phyloP scores from a whole-genome alignment of 2,113 vertebrate genomes.

The Zapornia atra region DNA sequence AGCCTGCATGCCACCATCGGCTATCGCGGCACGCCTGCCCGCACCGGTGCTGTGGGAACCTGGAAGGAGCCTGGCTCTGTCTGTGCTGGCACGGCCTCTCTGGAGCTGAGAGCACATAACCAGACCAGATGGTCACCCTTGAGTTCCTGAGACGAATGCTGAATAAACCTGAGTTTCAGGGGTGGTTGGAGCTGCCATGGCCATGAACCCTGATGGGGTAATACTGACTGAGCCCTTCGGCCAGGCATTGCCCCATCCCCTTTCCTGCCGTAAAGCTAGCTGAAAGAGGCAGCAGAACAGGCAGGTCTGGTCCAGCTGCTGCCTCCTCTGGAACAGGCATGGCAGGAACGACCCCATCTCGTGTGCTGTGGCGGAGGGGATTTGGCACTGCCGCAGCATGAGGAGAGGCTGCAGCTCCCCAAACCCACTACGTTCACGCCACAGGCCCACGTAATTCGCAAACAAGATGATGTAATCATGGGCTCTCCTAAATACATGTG shows the following conservation, averaged over 20 bases:
- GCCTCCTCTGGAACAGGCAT: rapidly evolving
- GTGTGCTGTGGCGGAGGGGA: rapidly evolving
- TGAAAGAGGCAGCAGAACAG: not conserved
- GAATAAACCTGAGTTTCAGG: not conserved
- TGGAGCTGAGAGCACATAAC: rapidly evolving
- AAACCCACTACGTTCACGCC: not conserved
- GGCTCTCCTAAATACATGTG: not conserved
- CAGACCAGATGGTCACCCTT: not conserved
- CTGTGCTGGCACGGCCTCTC: rapidly evolving
- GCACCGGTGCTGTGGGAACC: rapidly evolving
- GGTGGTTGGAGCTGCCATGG: rapidly evolving
- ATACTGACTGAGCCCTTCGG: not conserved
- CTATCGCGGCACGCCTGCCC: not conserved
- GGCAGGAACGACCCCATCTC: not conserved
- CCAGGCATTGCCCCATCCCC: rapidly evolving
- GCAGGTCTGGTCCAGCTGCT: not conserved
- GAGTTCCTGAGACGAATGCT: not conserved
- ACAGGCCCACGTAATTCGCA: not conserved
- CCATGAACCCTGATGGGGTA: not conserved
- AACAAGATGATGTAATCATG: not conserved
- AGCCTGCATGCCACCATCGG: rapidly evolving
- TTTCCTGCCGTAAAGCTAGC: not conserved
- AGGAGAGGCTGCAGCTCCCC: not conserved
- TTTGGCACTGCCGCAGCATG: not conserved
- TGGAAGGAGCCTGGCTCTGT: not conserved